phyloP scores from a whole-genome alignment of 2,888 invertebrate genomes.

The Orchesella flavescens region DNA sequence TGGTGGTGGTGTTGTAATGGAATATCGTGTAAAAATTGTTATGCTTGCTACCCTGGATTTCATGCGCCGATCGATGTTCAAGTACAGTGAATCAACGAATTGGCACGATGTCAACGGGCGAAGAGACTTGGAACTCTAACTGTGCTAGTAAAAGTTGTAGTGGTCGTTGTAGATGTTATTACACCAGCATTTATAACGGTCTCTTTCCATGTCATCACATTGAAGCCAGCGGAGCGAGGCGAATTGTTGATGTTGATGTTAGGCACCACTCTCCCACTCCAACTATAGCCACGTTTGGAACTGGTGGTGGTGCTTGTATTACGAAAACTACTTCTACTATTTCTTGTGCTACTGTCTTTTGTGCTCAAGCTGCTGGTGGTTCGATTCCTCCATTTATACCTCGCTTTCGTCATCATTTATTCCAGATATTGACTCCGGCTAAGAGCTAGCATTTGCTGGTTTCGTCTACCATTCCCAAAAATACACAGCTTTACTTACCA shows the following conservation, averaged over 20 bases:
- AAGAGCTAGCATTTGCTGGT: not conserved
- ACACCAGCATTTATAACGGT: not conserved
- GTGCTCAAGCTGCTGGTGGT: constrained; percentile 20
- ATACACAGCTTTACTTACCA: not conserved
- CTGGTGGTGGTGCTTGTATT: not conserved
- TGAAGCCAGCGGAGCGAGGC: not conserved
- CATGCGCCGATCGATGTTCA: constrained; percentile 72
- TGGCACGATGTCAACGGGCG: constrained; percentile 72
- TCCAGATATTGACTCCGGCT: not conserved
- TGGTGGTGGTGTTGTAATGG: constrained; percentile 10
- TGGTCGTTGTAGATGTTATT: not conserved
- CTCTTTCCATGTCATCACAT: constrained; percentile 9
- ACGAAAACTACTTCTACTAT: not conserved
- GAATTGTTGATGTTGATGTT: constrained; percentile 4
- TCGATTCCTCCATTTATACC: constrained; percentile 29
- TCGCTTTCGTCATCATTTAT: constrained; percentile 19
- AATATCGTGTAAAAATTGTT: constrained; percentile 35
- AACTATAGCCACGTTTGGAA: not conserved
- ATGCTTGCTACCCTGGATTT: constrained; percentile 64
- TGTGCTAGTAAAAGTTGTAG: constrained; percentile 1
- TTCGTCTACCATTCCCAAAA: not conserved
- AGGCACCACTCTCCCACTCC: not conserved
- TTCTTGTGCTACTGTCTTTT: not conserved
- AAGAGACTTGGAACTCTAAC: constrained; percentile 40
- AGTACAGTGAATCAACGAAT: constrained; percentile 71